A percentile compares a stretch with the other conserved stretches of the same genome.
Evolutionary conservation across 2,888 invertebrate species (phyloP).

Genomic region (Ormyrus pomaceus): DNA sequence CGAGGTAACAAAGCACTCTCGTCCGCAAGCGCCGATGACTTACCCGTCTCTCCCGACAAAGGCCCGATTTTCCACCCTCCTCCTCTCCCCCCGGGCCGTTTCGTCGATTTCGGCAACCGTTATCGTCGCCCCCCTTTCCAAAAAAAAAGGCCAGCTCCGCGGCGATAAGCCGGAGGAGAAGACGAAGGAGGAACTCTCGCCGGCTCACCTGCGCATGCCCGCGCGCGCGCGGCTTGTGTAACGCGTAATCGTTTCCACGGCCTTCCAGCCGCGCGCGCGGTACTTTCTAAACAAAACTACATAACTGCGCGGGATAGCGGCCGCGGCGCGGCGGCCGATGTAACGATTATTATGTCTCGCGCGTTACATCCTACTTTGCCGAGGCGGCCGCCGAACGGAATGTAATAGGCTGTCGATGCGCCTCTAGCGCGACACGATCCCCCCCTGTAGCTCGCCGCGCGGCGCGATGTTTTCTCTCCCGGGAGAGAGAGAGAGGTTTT

Average conservation of each 20-base stretch:
- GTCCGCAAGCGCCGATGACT: no score
- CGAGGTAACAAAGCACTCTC: no score
- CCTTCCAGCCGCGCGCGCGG: constrained; percentile 60
- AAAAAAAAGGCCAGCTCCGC: no score
- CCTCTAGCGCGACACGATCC: neutral
- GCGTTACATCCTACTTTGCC: constrained; percentile 49
- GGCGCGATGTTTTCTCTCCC: no score
- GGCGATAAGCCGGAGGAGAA: no score
- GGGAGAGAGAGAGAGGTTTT: neutral
- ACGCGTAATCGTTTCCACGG: constrained; percentile 66
- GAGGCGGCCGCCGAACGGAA: constrained; percentile 16
- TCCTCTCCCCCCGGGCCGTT: no score
- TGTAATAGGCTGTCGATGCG: constrained; percentile 34
- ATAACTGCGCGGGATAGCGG: constrained; percentile 34
- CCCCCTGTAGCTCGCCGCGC: no score
- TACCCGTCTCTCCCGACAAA: no score
- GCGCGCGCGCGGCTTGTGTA: constrained; percentile 31
- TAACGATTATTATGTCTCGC: constrained; percentile 48
- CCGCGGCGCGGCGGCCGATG: constrained; percentile 7
- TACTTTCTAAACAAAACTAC: constrained; percentile 69
- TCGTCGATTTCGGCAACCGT: no score
- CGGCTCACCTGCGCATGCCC: neutral
- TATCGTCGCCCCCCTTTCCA: no score
- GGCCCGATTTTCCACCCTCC: no score
- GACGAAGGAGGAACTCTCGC: no score